Evolutionary conservation across 37 sponge, comb jelly and placozoan species (phyloP), one percentile per base, ranked within the genome.

Genomic region (Spongilla lacustris): DNA sequence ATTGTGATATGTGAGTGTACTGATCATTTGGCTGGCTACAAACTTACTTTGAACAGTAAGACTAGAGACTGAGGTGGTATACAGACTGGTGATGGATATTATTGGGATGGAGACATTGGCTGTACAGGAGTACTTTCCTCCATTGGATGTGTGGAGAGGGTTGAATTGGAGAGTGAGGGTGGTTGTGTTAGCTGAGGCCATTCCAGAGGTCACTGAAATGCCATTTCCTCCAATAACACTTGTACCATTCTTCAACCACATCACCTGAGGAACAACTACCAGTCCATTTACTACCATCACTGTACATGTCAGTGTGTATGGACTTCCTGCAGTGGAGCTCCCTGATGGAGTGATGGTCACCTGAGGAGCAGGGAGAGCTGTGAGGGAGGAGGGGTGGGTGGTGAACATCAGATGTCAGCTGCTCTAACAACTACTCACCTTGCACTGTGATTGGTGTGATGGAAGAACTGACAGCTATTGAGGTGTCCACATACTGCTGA

Each of bases 61-160:
- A 66, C 28, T 33, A 35, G 66, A 4, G 14, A 21, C 22, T 28
- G 26, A 58, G 32, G 28, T 49, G 12, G 2, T n/a, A 74, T 30
- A 31, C 0, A 74, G 33, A 5, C 32, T 24, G 2, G 29, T 21
- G 50, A 83, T 25, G 30, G 31, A 26, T n/a, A 74, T 34, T 21
- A 4, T 0, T 13, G 87, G 75, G 25, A 87, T 2, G 13, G 33
- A 33, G 32, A 87, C 35, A 30, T 25, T 81, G 69, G 80, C 87
- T 66, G 25, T 74, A 32, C 87, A 87, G 81, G 25, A 75, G 81
- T 87, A 87, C 75, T 67, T 46, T 17, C 75, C 87, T 75, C 75
- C 87, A 74, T 87, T 67, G 19, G 87, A 81, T 48, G 87, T 75
- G 0, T 38, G 38, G 0, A 87, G 76, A 28, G 81, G 68, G 36